phyloP scores from a whole-genome alignment of 2,113 vertebrate genomes.

The Onychostoma macrolepis region DNA sequence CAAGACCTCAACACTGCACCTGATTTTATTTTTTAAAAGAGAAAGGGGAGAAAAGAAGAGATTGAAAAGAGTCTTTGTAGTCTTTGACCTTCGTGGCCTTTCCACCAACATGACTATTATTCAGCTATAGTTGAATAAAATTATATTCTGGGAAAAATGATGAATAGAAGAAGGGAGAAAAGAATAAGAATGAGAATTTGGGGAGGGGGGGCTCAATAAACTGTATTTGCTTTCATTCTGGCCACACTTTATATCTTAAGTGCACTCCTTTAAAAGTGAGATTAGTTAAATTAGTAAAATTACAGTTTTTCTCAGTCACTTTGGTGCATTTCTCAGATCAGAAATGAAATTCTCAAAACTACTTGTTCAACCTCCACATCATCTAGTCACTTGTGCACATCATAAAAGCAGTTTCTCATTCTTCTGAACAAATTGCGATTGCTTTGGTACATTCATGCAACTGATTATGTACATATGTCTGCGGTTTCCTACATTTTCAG shows the following conservation, averaged over 20 bases:
- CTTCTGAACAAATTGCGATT: too few relatives aligned
- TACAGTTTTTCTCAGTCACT: too few relatives aligned
- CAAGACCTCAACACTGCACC: slow-evolving; percentile 20
- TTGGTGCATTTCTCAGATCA: too few relatives aligned
- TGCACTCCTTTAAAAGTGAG: background rate
- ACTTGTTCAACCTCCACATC: too few relatives aligned
- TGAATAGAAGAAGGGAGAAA: background rate
- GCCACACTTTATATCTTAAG: background rate
- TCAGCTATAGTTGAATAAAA: slow-evolving; percentile 28
- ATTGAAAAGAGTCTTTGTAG: slow-evolving; percentile 25
- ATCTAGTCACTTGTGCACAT: too few relatives aligned
- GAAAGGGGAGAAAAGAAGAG: background rate
- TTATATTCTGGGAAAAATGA: background rate
- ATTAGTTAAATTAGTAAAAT: too few relatives aligned
- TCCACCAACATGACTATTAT: background rate
- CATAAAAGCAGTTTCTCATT: too few relatives aligned
- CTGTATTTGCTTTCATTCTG: background rate
- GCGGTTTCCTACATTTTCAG: too few relatives aligned
- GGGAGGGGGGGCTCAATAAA: background rate
- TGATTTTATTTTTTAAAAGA: slow-evolving; percentile 5
- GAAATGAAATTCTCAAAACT: too few relatives aligned
- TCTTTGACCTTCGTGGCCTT: slow-evolving; percentile 25
- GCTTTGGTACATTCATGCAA: too few relatives aligned
- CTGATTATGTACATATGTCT: too few relatives aligned
- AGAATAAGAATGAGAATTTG: background rate